Evolutionary conservation across 1,140 invertebrate genomes (phyloP).

Genomic region (Drosophila burlai): DNA sequence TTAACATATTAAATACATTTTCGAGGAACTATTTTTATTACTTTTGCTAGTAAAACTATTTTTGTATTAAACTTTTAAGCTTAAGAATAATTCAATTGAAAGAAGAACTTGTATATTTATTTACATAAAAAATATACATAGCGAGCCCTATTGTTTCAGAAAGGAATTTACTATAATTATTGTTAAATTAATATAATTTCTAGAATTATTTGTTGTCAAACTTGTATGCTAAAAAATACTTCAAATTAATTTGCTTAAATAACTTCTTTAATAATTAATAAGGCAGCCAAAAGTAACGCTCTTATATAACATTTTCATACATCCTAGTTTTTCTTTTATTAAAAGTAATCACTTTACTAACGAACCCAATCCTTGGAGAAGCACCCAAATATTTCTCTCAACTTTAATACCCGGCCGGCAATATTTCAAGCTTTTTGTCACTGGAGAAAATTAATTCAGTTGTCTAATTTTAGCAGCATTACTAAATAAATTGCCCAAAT

Average conservation of each 20-base stretch:
- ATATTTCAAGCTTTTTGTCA: constrained; percentile 82
- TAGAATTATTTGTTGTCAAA: too few relatives aligned
- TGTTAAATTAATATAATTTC: too few relatives aligned
- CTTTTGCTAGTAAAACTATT: too few relatives aligned
- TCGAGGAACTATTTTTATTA: too few relatives aligned
- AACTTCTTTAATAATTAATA: neutral
- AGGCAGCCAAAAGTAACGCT: too few relatives aligned
- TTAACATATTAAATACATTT: too few relatives aligned
- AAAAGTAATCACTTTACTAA: constrained; percentile 41
- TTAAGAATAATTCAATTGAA: too few relatives aligned
- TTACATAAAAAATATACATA: too few relatives aligned
- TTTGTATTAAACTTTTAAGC: too few relatives aligned
- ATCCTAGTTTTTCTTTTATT: neutral
- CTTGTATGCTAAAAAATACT: neutral
- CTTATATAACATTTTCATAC: neutral
- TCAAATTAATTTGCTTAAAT: neutral
- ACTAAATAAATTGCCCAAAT: constrained; percentile 72
- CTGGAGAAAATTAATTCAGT: constrained; percentile 77
- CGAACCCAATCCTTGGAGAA: constrained; percentile 49
- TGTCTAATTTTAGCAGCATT: constrained; percentile 78
- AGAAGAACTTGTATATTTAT: too few relatives aligned
- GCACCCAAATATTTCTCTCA: constrained; percentile 25
- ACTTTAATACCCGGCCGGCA: constrained; percentile 56
- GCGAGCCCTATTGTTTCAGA: too few relatives aligned
- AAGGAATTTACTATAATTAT: too few relatives aligned